Percentiles rank a stretch among this genome's conserved stretches.
Evolutionary conservation across 1,140 invertebrate species (phyloP).

Genomic region (Eciton burchellii): DNA sequence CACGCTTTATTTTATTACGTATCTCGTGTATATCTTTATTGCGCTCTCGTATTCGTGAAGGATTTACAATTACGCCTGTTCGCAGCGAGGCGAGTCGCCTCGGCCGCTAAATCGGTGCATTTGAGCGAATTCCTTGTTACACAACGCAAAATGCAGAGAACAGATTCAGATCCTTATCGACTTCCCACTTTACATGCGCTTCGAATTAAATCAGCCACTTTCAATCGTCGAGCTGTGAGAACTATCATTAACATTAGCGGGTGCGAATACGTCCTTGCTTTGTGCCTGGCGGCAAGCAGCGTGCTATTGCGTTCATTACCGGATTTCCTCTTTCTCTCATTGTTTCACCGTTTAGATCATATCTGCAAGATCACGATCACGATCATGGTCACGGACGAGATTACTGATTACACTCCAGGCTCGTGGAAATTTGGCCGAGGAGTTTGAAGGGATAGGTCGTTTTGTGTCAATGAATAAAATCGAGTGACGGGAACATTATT

Average conservation of each 20-base stretch:
- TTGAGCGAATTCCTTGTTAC: constrained; percentile 17
- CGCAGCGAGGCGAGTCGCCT: not conserved
- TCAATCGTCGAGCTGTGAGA: constrained; percentile 25
- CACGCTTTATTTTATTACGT: not conserved
- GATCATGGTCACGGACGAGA: constrained; percentile 59
- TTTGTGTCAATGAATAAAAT: too few species aligned
- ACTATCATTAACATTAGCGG: constrained; percentile 70
- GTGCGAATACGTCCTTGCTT: constrained; percentile 77
- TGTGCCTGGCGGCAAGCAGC: constrained; percentile 65
- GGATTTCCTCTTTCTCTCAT: constrained; percentile 36
- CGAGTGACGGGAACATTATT: too few species aligned
- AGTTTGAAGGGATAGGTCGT: too few species aligned
- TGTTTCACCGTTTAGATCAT: constrained; percentile 39
- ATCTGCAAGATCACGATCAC: constrained; percentile 65
- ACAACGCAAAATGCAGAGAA: not conserved
- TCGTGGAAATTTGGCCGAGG: too few species aligned
- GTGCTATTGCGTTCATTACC: constrained; percentile 68
- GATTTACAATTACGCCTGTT: not conserved
- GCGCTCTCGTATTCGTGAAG: not conserved
- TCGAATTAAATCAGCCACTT: constrained; percentile 18
- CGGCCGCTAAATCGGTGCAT: constrained; percentile 43
- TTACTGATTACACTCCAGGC: not conserved
- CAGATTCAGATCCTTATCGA: not conserved
- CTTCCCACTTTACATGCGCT: constrained; percentile 2
- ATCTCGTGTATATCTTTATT: not conserved